phyloP scores from a whole-genome alignment of 2,888 invertebrate genomes.

The Papilio demoleus region DNA sequence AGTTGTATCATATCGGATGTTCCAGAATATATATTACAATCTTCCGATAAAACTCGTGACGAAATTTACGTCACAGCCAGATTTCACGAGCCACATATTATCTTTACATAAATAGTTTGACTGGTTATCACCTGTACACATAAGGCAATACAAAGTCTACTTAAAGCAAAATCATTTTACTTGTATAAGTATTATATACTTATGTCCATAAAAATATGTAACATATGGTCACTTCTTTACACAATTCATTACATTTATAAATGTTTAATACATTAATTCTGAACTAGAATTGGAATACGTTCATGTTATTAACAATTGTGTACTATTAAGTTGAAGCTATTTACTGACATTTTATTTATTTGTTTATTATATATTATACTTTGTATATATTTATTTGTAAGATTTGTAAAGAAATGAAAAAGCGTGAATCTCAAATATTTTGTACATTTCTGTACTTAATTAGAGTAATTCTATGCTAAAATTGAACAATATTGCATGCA shows the following conservation, averaged over 20 bases:
- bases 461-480: slow-evolving; percentile 32
- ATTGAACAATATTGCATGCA: slow-evolving; percentile 9
- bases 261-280: neutral
- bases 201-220: slow-evolving; percentile 26
- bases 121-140: slow-evolving; percentile 28
- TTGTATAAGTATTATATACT: slow-evolving; percentile 10
- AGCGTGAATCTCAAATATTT: slow-evolving; percentile 61
- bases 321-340: neutral
- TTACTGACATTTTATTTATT: neutral
- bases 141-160: slow-evolving; percentile 12
- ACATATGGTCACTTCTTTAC: neutral
- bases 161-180: neutral
- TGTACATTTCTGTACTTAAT: slow-evolving; percentile 42
- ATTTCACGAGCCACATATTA: slow-evolving; percentile 18
- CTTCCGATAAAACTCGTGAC: slow-evolving; percentile 50
- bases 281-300: neutral
- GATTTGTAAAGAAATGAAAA: slow-evolving; percentile 67
- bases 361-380: neutral
- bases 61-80: slow-evolving; percentile 56
- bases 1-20: neutral
- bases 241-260: neutral
- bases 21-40: slow-evolving; percentile 41
- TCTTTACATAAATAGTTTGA: slow-evolving; percentile 9
- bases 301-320: neutral
- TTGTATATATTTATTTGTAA: neutral